Evolutionary conservation across 1,140 invertebrate genomes (phyloP), one percentile per base, ranked within the genome.

Genomic region (Lanistes nyassanus): DNA sequence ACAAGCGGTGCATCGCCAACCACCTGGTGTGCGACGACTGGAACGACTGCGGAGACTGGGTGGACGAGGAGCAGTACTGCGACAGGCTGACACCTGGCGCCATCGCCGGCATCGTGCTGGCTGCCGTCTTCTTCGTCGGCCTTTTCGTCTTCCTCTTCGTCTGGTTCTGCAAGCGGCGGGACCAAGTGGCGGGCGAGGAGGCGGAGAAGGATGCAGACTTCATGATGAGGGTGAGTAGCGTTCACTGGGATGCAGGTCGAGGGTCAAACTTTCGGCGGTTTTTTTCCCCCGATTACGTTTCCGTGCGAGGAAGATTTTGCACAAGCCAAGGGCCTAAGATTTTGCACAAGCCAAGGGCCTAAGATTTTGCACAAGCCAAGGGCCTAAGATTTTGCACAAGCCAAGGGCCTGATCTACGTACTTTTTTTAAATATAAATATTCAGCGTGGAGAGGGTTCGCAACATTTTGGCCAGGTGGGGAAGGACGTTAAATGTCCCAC

Each of bases 11-110:
- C 36, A 62, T 72, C 70, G 70, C 70, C 34, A 56, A 72, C 11
- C 70, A 72, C 56, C 55, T 72, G 34, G 36, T 60, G 23, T 72
- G 70, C 70, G 70, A 72, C 47, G 55, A 56, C 55, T 72, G 70
- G 70, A 72, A 72, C 70, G 68, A 71, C 68, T 71, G 53, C 3
- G 68, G 26, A 1, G 68, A 70, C 68, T 58, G 55, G 55, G 39
- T 23, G 23, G 66, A 68, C 66, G 66, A 68, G 66, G 70, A 72
- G 31, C 31, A 42, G 34, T 11, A 42, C 70, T 72, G 70, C 13
- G 26, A 37, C 55, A 21, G 60, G 55, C 31, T 72, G 21, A 23
- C 55, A 7, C 34, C 5, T 3, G 70, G 70, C 23, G 70, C 51
- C 70, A 72, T 72, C 56, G 70, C 70, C 37, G 70, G 29, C 26